phyloP scores from a whole-genome alignment of 2,888 invertebrate genomes.

The Tuberolachnus salignus region DNA sequence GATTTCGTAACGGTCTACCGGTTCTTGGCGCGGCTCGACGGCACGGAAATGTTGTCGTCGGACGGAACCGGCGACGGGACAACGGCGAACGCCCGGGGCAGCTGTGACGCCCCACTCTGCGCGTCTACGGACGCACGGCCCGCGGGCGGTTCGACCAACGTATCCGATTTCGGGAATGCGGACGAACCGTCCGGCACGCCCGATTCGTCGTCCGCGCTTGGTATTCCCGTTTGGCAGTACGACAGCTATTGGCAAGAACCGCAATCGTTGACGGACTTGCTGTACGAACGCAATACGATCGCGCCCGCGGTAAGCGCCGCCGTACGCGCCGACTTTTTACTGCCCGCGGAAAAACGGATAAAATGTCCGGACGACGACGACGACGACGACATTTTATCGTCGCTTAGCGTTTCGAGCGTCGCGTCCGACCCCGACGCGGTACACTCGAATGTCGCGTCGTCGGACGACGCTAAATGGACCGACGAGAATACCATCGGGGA shows the following conservation, averaged over 20 bases:
- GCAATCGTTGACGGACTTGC: neutral
- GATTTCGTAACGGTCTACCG: slow-evolving; percentile 5
- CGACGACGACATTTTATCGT: slow-evolving; percentile 25
- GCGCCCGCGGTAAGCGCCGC: neutral
- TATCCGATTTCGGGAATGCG: neutral
- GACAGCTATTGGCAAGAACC: neutral
- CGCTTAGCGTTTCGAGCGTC: neutral
- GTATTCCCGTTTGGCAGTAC: neutral
- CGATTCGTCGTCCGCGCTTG: neutral
- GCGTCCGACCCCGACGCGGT: no score
- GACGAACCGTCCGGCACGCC: neutral
- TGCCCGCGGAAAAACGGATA: neutral
- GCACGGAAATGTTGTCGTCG: neutral
- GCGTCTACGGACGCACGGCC: no score
- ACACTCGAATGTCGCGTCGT: no score
- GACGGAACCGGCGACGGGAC: neutral
- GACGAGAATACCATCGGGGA: neutral
- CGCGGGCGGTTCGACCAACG: no score
- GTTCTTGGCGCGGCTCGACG: slow-evolving; percentile 5
- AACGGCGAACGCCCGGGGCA: no score
- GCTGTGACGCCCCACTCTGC: no score
- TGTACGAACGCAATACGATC: neutral
- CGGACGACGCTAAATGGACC: neutral
- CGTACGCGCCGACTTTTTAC: neutral
- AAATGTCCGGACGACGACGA: neutral